Percentiles rank a stretch among this genome's conserved stretches.
These are phyloP conservation scores for Callorhinus ursinus DNA, from an alignment of 2,113 vertebrate species.

Conservation along the genomic window DNA sequence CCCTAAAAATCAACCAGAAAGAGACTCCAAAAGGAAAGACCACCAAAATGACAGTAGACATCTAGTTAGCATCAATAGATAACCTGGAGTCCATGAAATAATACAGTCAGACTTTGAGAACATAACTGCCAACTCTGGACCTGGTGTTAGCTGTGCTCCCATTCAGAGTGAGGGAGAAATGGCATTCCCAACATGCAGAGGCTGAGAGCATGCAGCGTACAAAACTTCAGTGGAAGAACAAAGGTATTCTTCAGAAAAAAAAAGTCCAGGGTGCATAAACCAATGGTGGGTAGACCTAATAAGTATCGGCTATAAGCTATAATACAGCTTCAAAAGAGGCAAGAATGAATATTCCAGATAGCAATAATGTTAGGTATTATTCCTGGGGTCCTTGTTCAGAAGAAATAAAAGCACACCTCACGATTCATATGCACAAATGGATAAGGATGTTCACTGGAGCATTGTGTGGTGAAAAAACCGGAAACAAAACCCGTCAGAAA, in stretches of 20 bases:
- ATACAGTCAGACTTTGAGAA: neutral
- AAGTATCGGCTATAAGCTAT: neutral
- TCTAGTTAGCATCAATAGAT: neutral
- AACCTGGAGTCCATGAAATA: neutral
- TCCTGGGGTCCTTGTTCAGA: neutral
- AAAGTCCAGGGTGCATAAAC: neutral
- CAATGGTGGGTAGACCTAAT: neutral
- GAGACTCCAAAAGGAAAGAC: neutral
- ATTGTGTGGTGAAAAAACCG: neutral
- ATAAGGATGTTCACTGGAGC: neutral
- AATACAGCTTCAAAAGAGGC: neutral
- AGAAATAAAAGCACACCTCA: neutral
- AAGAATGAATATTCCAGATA: neutral
- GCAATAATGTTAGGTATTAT: neutral
- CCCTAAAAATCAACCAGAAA: neutral
- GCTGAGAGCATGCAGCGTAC: neutral
- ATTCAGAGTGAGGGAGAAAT: neutral
- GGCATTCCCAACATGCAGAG: neutral
- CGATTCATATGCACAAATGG: neutral
- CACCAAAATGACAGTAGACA: neutral
- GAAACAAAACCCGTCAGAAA: neutral
- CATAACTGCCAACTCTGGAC: neutral
- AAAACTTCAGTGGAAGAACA: neutral
- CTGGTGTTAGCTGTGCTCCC: neutral
- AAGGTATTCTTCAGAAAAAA: neutral